Evolutionary conservation across 2,888 invertebrate genomes (phyloP), one percentile per base, ranked within the genome.

Genomic region (Dastarcus helophoroides): DNA sequence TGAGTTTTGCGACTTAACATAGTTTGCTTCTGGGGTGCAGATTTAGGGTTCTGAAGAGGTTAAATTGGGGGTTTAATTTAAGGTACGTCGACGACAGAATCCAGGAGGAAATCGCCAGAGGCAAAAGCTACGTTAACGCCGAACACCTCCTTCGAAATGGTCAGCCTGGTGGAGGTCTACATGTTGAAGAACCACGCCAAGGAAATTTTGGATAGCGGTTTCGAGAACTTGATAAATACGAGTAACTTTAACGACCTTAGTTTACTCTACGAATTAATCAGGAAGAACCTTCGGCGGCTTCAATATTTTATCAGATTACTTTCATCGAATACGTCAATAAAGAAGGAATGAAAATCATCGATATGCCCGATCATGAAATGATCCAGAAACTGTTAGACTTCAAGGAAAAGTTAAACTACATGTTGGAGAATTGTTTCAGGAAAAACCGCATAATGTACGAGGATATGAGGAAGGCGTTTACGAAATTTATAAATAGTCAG

Each of bases 281-380:
- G 74, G 46, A 71, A 90, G 33, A 84, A 93, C 31, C 82, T 83
- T 56, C 84, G 85, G 48, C 2, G 97, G 95, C 3, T 76, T 85
- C 16, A 70, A 66, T 7, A 84, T 89, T 52, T 67, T 98, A 2
- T 86, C 88, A 54, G 71, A 70, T 33, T 79, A 84, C n/a, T 52
- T 95, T 95, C 54, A 84, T 85, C 54, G 74, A 77, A 35, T 94
- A 85, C 56, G 89, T 97, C 34, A 91, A 93, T 79, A 85, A 84
- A 68, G 81, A 83, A 62, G 97, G 97, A 22, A 74, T 83, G 40
- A 79, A 83, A 38, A 85, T 95, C 65, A 90, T 97, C 14, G 84
- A 89, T 52, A 88, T 94, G 63, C 81, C 86, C 0, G 89, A 91
- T 52, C 88, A 93, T 51, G 95, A 98, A 58, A 88, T 98, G 86